These are phyloP conservation scores for Eupithecia subumbrata DNA, from an alignment of 2,888 invertebrate genomes.

Conservation along the genomic window DNA sequence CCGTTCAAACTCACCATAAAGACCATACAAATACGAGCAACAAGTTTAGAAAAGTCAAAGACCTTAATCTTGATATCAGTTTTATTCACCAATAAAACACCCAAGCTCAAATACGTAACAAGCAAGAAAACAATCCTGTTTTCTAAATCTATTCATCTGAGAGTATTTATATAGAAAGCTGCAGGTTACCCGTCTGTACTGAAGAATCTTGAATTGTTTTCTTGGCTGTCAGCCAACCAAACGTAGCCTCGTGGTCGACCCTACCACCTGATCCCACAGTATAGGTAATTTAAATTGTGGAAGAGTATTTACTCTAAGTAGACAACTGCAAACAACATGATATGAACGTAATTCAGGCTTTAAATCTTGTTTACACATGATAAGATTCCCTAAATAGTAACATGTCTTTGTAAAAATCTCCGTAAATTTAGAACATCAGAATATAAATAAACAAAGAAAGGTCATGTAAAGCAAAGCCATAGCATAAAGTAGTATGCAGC, in stretches of 20 bases:
- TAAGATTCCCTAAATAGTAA: background rate
- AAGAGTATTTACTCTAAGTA: background rate
- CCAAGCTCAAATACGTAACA: conserved; percentile 44
- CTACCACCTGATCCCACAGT: conserved; percentile 8
- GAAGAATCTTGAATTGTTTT: background rate
- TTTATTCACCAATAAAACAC: conserved; percentile 44
- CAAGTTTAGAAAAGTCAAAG: conserved; percentile 33
- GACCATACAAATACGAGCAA: conserved; percentile 31
- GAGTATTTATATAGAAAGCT: conserved; percentile 23
- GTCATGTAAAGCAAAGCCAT: conserved; percentile 13
- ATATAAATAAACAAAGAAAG: background rate
- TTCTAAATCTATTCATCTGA: conserved; percentile 44
- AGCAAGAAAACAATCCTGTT: conserved; percentile 50
- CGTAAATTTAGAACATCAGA: background rate
- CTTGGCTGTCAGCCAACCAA: background rate
- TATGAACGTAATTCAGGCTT: background rate
- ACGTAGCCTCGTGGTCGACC: conserved; percentile 8
- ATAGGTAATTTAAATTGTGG: background rate
- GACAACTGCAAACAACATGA: background rate
- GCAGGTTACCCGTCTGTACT: conserved; percentile 21
- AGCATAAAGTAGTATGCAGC: conserved; percentile 39
- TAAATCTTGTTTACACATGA: background rate
- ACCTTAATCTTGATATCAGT: conserved; percentile 39
- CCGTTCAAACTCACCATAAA: conserved; percentile 11
- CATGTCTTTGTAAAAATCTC: background rate